Evolutionary conservation across 2,113 vertebrate genomes (phyloP).

Genomic region (Pangasianodon hypophthalmus): DNA sequence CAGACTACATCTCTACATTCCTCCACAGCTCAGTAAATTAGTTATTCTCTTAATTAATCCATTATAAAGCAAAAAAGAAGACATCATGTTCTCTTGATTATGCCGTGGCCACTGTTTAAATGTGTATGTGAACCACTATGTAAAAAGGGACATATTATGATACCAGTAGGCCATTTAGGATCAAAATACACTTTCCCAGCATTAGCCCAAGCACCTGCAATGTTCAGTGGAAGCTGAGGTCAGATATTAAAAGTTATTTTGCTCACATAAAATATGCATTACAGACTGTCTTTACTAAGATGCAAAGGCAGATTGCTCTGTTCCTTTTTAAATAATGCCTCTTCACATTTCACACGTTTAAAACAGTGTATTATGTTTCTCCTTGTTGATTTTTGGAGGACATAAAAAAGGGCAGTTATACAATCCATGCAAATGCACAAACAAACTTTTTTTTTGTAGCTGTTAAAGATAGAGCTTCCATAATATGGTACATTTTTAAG

Average conservation of each 20-base stretch:
- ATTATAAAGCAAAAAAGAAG: not conserved
- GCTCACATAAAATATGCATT: not conserved
- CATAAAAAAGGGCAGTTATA: not conserved
- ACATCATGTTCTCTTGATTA: not conserved
- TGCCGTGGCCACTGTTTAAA: not conserved
- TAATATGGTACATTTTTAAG: not conserved
- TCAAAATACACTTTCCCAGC: not conserved
- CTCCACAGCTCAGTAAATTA: not conserved
- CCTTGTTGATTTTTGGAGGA: not conserved
- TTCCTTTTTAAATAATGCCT: not conserved
- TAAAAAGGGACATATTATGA: not conserved
- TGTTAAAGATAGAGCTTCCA: not conserved
- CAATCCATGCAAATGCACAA: not conserved
- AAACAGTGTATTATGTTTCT: not conserved
- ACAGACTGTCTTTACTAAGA: not conserved
- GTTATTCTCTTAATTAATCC: conserved; percentile 6
- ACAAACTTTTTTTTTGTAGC: not conserved
- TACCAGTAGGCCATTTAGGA: not conserved
- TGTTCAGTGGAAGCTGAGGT: not conserved
- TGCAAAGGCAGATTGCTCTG: not conserved
- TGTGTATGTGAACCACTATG: not conserved
- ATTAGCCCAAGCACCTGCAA: not conserved
- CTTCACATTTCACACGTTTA: not conserved
- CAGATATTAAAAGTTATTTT: not conserved
- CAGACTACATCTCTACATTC: not conserved